Conservation (phyloP, 1,140 invertebrate genomes). For the Lanistes nyassanus region DNA sequence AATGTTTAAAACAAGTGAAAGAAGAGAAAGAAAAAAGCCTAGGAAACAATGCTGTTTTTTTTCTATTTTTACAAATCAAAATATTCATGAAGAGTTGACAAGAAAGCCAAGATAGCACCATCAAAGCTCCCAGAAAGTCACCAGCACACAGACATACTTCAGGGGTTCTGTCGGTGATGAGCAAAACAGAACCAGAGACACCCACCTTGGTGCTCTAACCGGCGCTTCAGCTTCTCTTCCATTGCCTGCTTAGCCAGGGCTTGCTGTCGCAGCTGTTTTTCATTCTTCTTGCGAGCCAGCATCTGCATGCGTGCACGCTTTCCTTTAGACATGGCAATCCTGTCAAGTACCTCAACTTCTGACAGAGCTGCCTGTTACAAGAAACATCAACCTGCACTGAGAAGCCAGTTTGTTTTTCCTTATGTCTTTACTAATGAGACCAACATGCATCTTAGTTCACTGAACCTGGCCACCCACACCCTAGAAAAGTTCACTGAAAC, state of each 20-base stretch:
- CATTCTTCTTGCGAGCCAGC: constrained; percentile 54
- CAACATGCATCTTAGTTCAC: background rate
- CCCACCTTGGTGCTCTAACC: constrained; percentile 63
- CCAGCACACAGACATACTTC: no score
- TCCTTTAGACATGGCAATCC: constrained; percentile 57
- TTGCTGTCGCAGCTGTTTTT: constrained; percentile 52
- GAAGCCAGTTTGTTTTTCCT: background rate
- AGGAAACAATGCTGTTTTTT: no score
- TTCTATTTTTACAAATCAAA: no score
- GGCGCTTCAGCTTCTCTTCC: constrained; percentile 61
- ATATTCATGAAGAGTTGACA: no score
- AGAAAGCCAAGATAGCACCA: no score
- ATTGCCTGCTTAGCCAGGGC: constrained; percentile 54
- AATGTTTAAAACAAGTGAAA: no score
- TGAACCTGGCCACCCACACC: background rate
- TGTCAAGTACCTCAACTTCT: constrained; percentile 61
- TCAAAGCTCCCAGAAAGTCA: no score
- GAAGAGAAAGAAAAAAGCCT: no score
- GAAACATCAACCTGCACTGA: background rate
- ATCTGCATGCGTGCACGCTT: constrained; percentile 53
- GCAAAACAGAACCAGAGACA: background rate
- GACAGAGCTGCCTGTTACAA: constrained; percentile 33
- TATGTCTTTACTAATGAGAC: background rate
- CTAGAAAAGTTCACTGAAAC: background rate
- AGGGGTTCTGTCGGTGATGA: no score